Percentiles rank a stretch among this genome's conserved stretches.
Conservation (phyloP, 2,113 vertebrate genomes). For the Podiceps cristatus region DNA sequence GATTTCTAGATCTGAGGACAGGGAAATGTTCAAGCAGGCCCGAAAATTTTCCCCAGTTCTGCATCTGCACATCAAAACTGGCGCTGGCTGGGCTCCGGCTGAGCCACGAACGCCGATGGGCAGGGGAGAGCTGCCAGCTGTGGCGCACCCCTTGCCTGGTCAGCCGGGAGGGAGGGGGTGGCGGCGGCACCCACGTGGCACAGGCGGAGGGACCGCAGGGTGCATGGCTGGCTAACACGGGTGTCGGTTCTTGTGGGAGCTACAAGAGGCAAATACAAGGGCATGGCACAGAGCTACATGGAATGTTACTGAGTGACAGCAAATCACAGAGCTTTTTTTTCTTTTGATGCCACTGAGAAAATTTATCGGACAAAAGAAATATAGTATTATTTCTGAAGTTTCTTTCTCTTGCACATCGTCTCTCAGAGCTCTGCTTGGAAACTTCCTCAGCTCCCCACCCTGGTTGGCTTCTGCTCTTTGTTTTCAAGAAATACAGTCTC, state of each 20-base stretch:
- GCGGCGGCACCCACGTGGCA: neutral
- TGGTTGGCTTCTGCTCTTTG: neutral
- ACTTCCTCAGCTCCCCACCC: neutral
- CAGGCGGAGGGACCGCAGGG: neutral
- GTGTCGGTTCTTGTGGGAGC: neutral
- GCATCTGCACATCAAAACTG: neutral
- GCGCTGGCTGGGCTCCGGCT: neutral
- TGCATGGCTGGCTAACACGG: fast-evolving
- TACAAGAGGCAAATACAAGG: neutral
- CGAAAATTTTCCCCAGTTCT: neutral
- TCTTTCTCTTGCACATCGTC: neutral
- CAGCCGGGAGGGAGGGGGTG: neutral
- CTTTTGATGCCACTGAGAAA: neutral
- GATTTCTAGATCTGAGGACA: neutral
- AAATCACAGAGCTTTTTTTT: neutral
- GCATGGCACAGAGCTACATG: fast-evolving
- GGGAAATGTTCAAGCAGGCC: neutral
- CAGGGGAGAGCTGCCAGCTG: neutral
- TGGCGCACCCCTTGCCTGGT: neutral
- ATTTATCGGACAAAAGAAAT: neutral
- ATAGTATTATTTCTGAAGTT: neutral
- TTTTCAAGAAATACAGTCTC: conserved; percentile 4
- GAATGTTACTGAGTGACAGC: neutral
- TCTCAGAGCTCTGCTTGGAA: neutral
- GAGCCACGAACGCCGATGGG: fast-evolving